A percentile compares a stretch with the other conserved stretches of the same genome.
Evolutionary conservation across 2,113 vertebrate genomes (phyloP).

Genomic region (Epinephelus lanceolatus): DNA sequence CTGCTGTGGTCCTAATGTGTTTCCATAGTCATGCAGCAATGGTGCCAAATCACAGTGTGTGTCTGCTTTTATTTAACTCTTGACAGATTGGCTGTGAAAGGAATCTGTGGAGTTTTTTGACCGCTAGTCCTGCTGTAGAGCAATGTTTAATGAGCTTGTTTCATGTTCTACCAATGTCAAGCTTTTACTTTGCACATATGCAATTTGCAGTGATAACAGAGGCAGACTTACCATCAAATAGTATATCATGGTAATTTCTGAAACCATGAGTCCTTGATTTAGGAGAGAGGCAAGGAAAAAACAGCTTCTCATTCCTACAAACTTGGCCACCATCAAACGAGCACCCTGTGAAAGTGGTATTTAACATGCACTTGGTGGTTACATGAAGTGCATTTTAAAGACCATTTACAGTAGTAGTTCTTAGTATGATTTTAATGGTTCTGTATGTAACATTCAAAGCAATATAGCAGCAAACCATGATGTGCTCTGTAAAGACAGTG

Average conservation of each 20-base stretch:
- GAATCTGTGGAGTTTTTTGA: neutral
- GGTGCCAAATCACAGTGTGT: constrained; percentile 45
- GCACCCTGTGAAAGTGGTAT: no score
- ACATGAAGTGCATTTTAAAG: no score
- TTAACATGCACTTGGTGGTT: no score
- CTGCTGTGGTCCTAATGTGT: constrained; percentile 15
- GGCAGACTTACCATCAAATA: no score
- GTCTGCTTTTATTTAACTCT: constrained; percentile 22
- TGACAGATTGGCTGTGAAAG: neutral
- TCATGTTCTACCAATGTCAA: neutral
- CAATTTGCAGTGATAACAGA: neutral
- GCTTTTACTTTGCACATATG: neutral
- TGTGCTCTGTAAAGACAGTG: no score
- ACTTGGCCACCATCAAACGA: no score
- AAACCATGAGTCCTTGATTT: neutral
- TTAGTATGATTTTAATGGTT: no score
- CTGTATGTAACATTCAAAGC: no score
- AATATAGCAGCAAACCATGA: no score
- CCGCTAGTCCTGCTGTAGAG: neutral
- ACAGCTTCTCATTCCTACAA: neutral
- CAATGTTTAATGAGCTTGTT: neutral
- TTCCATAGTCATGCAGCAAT: constrained; percentile 12
- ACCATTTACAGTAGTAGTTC: no score
- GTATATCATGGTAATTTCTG: no score
- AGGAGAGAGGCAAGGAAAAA: neutral